A percentile compares a stretch with the other conserved stretches of the same genome.
These are phyloP conservation scores for Carterocephalus palaemon DNA, from an alignment of 2,888 invertebrate species.

Conservation along the genomic window DNA sequence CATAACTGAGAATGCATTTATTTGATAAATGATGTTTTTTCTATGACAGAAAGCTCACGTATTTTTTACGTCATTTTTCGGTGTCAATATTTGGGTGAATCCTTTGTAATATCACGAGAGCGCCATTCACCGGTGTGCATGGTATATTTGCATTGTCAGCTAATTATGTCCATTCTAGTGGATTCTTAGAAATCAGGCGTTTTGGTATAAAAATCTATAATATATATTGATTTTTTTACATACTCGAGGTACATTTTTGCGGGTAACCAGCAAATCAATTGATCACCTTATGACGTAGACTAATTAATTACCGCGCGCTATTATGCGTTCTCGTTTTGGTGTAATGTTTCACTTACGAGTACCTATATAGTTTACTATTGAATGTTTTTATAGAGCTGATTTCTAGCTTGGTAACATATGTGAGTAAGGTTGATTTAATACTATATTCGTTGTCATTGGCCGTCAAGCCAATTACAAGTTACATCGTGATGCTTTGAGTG, in stretches of 20 bases:
- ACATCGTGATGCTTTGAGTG: slow-evolving; percentile 68
- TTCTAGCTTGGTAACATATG: slow-evolving; percentile 44
- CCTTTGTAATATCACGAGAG: slow-evolving; percentile 49
- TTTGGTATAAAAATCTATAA: background rate
- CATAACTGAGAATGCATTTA: slow-evolving; percentile 72
- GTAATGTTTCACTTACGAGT: slow-evolving; percentile 48
- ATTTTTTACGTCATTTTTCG: slow-evolving; percentile 60
- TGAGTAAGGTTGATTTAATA: slow-evolving; percentile 57
- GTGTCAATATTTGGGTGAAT: slow-evolving; percentile 55
- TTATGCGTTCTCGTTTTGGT: too few relatives aligned
- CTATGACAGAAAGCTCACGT: slow-evolving; percentile 36
- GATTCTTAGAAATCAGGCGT: background rate
- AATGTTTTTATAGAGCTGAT: slow-evolving; percentile 38
- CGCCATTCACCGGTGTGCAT: slow-evolving; percentile 48
- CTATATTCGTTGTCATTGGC: slow-evolving; percentile 61
- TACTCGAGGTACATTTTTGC: slow-evolving; percentile 1
- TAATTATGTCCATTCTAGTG: background rate
- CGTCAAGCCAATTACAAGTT: slow-evolving; percentile 75
- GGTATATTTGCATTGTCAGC: slow-evolving; percentile 7
- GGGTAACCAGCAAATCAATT: slow-evolving; percentile 37
- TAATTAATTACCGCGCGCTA: slow-evolving; percentile 41
- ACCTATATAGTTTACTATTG: slow-evolving; percentile 29
- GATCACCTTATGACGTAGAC: slow-evolving; percentile 33
- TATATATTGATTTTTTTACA: slow-evolving; percentile 1
- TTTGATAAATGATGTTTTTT: slow-evolving; percentile 75